A percentile compares a stretch with the other conserved stretches of the same genome.
phyloP scores from a whole-genome alignment of 2,888 invertebrate genomes.

The Ichneumoninae sp. region DNA sequence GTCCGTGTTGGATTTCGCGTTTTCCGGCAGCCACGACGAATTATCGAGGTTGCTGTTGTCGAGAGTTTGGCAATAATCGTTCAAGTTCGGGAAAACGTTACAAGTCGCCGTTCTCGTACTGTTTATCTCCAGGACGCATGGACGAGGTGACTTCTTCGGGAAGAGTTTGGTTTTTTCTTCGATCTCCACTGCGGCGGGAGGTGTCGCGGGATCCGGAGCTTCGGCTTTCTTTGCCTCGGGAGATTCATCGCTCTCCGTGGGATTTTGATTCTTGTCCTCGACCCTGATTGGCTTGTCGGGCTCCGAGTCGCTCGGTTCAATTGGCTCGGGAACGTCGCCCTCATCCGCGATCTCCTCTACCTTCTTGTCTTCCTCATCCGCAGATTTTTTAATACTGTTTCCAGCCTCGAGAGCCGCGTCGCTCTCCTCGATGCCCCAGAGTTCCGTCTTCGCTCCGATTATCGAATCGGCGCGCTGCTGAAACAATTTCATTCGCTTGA shows the following conservation, averaged over 20 bases:
- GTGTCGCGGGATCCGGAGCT: not conserved
- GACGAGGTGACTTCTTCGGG: slow-evolving; percentile 58
- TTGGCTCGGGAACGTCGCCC: not conserved
- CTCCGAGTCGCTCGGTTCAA: not conserved
- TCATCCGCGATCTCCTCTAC: slow-evolving; percentile 10
- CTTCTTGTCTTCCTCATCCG: slow-evolving; percentile 7
- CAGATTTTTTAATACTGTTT: not conserved
- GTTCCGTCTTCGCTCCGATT: slow-evolving; percentile 45
- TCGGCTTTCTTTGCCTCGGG: not conserved
- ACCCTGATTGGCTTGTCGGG: not conserved
- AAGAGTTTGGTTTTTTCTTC: slow-evolving; percentile 3
- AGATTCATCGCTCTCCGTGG: slow-evolving; percentile 31
- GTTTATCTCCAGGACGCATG: slow-evolving; percentile 54
- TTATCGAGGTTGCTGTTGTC: slow-evolving; percentile 25
- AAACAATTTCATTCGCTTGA: slow-evolving; percentile 82
- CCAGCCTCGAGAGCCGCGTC: not conserved
- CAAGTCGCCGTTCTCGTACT: slow-evolving; percentile 49
- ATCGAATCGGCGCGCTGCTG: slow-evolving; percentile 76
- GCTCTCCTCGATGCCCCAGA: slow-evolving; percentile 43
- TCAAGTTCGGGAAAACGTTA: slow-evolving; percentile 50
- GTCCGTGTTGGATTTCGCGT: slow-evolving; percentile 68
- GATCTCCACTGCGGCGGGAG: not conserved
- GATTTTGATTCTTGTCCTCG: slow-evolving; percentile 56
- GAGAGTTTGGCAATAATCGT: slow-evolving; percentile 56
- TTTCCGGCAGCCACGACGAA: not conserved